A percentile compares a stretch with the other conserved stretches of the same genome.
phyloP scores from a whole-genome alignment of 2,797 vertebrate species.

The Anguilla marmorata region DNA sequence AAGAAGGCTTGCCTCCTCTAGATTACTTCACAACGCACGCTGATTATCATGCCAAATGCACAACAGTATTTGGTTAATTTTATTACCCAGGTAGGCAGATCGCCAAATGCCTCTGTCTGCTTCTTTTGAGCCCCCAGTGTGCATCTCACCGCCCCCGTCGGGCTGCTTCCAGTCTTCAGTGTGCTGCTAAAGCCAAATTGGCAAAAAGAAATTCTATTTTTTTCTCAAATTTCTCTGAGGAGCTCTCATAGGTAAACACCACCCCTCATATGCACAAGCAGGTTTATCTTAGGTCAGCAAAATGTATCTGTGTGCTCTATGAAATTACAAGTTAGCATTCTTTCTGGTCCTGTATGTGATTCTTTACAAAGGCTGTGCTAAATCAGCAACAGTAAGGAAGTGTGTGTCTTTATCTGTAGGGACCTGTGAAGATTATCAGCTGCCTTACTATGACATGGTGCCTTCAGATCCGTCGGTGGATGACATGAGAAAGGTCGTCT shows the following conservation, averaged over 20 bases:
- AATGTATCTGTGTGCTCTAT: background rate
- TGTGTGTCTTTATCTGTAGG: slow-evolving; percentile 64
- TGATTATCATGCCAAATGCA: too few species aligned
- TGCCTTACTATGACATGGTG: slow-evolving; percentile 96
- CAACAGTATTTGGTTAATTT: too few species aligned
- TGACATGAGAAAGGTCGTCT: slow-evolving; percentile 93
- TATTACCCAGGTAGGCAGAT: too few species aligned
- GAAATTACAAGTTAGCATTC: background rate
- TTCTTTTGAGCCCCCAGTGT: too few species aligned
- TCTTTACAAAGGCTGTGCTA: background rate
- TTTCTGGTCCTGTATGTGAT: background rate
- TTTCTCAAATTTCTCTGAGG: too few species aligned
- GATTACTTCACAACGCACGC: too few species aligned
- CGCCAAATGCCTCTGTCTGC: too few species aligned
- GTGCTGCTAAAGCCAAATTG: background rate
- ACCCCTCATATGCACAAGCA: background rate
- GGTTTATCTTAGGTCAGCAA: background rate
- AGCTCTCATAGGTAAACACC: background rate
- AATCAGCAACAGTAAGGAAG: background rate
- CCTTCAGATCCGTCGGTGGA: slow-evolving; percentile 95
- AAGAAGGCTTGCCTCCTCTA: too few species aligned
- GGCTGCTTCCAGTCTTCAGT: too few species aligned
- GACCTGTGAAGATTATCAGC: slow-evolving; percentile 89
- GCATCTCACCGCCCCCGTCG: too few species aligned
- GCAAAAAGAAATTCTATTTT: background rate